Evolutionary conservation across 2,888 invertebrate genomes (phyloP).

Genomic region (Patella ulyssiponensis): DNA sequence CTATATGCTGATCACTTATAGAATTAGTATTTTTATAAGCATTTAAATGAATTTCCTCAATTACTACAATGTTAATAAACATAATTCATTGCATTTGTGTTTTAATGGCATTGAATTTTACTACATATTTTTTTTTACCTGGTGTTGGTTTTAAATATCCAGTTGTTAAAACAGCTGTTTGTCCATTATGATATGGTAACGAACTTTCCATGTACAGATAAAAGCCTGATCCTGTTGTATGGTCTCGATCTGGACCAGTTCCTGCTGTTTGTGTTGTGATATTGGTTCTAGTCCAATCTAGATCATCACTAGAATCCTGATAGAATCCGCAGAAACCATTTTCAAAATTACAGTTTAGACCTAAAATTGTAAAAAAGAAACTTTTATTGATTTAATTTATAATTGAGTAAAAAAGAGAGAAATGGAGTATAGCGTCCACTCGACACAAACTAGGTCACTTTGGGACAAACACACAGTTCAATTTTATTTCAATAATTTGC

Average conservation of each 20-base stretch:
- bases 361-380: slow-evolving; percentile 34
- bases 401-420: neutral
- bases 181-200: slow-evolving; percentile 48
- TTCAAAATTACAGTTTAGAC: slow-evolving; percentile 64
- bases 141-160: slow-evolving; percentile 43
- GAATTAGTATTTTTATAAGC: too few relatives aligned
- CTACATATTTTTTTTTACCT: neutral
- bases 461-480: too few relatives aligned
- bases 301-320: slow-evolving; percentile 60
- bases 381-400: too few relatives aligned
- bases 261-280: slow-evolving; percentile 51
- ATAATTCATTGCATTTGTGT: too few relatives aligned
- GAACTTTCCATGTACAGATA: slow-evolving; percentile 68
- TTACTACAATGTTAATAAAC: too few relatives aligned
- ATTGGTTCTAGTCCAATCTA: slow-evolving; percentile 62
- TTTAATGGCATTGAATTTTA: too few relatives aligned
- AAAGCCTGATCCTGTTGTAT: slow-evolving; percentile 64
- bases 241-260: slow-evolving; percentile 66
- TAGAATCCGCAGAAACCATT: slow-evolving; percentile 60
- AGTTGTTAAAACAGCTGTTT: slow-evolving; percentile 50
- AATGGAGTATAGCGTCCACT: too few relatives aligned
- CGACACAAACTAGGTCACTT: too few relatives aligned
- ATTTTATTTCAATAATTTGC: too few relatives aligned
- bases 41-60: too few relatives aligned
- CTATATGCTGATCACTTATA: too few relatives aligned